These are phyloP conservation scores for Dicyrtoma fusca DNA, from an alignment of 2,888 invertebrate species.

Conservation along the genomic window DNA sequence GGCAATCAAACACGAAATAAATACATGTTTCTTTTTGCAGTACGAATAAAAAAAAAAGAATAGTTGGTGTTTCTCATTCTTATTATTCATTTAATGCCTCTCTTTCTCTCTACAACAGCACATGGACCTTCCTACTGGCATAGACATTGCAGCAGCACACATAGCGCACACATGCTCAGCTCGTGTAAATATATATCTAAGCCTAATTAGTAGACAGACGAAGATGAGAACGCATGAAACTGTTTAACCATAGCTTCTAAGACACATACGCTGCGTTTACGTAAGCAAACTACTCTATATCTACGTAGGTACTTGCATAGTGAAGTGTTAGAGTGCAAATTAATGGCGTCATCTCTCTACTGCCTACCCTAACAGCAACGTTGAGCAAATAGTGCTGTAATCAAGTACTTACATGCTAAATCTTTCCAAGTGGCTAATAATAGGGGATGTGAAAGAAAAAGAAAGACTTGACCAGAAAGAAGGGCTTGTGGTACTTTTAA, in stretches of 20 bases:
- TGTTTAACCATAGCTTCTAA: no score
- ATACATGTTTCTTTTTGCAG: slow-evolving; percentile 57
- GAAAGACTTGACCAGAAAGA: neutral
- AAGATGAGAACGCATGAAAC: neutral
- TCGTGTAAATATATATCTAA: neutral
- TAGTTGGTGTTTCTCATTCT: neutral
- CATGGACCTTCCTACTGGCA: no score
- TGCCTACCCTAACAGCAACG: neutral
- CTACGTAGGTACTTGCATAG: neutral
- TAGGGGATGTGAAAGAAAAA: slow-evolving; percentile 26
- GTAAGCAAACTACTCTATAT: neutral
- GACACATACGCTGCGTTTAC: neutral
- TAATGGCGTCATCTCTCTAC: slow-evolving; percentile 3
- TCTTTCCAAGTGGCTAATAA: slow-evolving; percentile 31
- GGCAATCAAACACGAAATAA: slow-evolving; percentile 57
- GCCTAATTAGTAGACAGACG: neutral
- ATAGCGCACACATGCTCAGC: neutral
- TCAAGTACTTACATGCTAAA: slow-evolving; percentile 14
- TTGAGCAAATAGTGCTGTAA: slow-evolving; percentile 21
- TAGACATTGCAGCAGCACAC: neutral
- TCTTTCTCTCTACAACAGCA: neutral
- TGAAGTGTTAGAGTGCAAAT: neutral
- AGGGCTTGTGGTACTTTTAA: slow-evolving; percentile 11
- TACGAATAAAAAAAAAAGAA: slow-evolving; percentile 41
- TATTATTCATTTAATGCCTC: slow-evolving; percentile 1